phyloP scores from a whole-genome alignment of 2,113 vertebrate species.

The Gambusia affinis region DNA sequence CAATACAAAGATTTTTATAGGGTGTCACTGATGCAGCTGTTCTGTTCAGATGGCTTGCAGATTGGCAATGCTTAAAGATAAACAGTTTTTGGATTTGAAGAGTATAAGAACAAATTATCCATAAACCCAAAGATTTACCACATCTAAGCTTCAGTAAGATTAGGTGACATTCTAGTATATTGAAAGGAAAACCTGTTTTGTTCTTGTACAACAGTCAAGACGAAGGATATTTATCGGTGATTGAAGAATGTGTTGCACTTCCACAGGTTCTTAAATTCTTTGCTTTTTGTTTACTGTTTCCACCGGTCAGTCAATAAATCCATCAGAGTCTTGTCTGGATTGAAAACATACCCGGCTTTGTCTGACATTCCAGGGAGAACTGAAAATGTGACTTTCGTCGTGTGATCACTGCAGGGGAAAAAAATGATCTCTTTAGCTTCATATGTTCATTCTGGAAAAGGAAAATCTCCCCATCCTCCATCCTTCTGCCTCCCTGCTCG shows the following conservation, averaged over 20 bases:
- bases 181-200: not conserved
- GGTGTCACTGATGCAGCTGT: not conserved
- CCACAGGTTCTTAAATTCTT: not conserved
- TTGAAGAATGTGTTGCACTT: not conserved
- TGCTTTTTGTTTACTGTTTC: not conserved
- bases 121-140: not conserved
- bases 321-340: constrained; percentile 8
- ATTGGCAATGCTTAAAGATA: not conserved
- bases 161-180: not conserved
- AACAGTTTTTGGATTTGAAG: not conserved
- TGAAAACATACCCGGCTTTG: constrained; percentile 16
- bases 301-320: not conserved
- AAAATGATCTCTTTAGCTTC: constrained; percentile 37
- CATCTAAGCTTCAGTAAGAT: not conserved
- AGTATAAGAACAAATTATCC: not conserved
- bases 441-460: constrained; percentile 38
- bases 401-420: constrained; percentile 13
- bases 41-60: not conserved
- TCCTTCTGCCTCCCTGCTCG: constrained; percentile 44
- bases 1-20: not conserved
- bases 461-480: constrained; percentile 68
- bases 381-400: constrained; percentile 1
- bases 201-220: not conserved
- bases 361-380: constrained; percentile 8
- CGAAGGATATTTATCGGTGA: not conserved